These are phyloP conservation scores for Drusus annulatus DNA, from an alignment of 1,140 invertebrate genomes.

Conservation along the genomic window DNA sequence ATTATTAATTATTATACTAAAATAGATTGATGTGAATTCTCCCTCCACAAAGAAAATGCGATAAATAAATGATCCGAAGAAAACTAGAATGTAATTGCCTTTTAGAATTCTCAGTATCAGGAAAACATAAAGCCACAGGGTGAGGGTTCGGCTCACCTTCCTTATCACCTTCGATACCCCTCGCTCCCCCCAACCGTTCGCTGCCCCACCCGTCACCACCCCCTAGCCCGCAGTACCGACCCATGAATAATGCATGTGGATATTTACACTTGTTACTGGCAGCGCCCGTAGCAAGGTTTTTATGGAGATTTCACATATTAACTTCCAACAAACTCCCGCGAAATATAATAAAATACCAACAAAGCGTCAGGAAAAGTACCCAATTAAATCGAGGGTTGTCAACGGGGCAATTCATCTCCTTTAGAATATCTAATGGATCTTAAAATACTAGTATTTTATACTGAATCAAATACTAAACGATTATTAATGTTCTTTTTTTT, in stretches of 20 bases:
- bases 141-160: background rate
- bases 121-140: slow-evolving; percentile 2
- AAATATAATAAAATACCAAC: slow-evolving; percentile 24
- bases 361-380: background rate
- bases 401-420: no score
- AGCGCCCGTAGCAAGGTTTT: slow-evolving; percentile 38
- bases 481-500: no score
- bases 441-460: no score
- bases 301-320: slow-evolving; percentile 50
- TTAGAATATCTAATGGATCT: no score
- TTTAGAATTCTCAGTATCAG: background rate
- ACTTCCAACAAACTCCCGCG: slow-evolving; percentile 32
- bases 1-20: no score
- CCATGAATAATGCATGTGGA: slow-evolving; percentile 54
- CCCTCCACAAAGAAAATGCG: no score
- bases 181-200: background rate
- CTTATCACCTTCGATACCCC: slow-evolving; percentile 15
- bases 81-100: no score
- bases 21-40: no score
- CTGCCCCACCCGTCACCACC: background rate
- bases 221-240: no score
- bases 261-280: slow-evolving; percentile 55
- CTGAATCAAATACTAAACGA: no score
- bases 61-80: no score
- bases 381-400: no score